Conservation (phyloP, 2,113 vertebrate species). For the Danionella cerebrum region DNA sequence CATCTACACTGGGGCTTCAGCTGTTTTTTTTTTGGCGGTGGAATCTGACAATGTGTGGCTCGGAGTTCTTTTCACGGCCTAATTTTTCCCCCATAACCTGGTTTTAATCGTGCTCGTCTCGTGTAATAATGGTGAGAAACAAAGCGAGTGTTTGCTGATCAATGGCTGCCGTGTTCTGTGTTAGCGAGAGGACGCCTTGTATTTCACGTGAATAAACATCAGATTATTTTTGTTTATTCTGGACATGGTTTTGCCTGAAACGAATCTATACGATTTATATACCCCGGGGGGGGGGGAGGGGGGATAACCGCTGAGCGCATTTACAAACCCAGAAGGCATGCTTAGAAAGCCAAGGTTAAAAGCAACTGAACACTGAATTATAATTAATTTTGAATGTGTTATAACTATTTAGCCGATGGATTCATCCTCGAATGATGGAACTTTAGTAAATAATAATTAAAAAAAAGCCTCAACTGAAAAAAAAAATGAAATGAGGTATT, state of each 20-base stretch:
- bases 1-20: constrained; percentile 16
- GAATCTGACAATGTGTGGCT: constrained; percentile 45
- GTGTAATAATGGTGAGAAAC: background rate
- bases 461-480: too few species aligned
- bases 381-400: too few species aligned
- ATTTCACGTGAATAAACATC: background rate
- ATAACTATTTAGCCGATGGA: too few species aligned
- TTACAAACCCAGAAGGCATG: background rate
- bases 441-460: too few species aligned
- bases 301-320: background rate
- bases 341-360: too few species aligned
- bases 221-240: background rate
- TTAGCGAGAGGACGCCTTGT: background rate
- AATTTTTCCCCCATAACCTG: constrained; percentile 33
- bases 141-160: background rate
- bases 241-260: background rate
- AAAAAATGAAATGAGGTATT: too few species aligned
- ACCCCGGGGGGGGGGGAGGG: too few species aligned
- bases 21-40: constrained; percentile 30
- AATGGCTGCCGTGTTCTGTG: background rate
- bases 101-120: constrained; percentile 30
- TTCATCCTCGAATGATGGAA: too few species aligned
- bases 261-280: too few species aligned
- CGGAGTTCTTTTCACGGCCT: constrained; percentile 33
- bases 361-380: too few species aligned